Percentiles rank a stretch among this genome's conserved stretches.
Evolutionary conservation across 2,113 vertebrate species (phyloP).

Genomic region (Leucopsar rothschildi): DNA sequence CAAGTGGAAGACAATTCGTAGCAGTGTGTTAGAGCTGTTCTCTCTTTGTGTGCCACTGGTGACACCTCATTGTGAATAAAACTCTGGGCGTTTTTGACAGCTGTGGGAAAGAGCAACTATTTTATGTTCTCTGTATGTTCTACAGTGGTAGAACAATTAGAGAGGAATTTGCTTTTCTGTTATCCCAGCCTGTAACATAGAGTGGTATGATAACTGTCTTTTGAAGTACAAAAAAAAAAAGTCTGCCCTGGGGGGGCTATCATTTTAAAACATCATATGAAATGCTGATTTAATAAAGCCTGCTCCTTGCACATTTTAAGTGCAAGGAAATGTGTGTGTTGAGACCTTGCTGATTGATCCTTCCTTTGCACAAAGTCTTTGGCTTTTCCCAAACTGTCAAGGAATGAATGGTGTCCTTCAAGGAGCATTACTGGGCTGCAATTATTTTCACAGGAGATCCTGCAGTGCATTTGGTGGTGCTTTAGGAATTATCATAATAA

Average conservation of each 20-base stretch:
- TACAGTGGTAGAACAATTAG: neutral
- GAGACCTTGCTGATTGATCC: constrained; percentile 43
- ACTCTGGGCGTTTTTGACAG: neutral
- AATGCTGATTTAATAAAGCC: constrained; percentile 28
- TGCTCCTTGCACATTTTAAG: neutral
- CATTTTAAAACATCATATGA: neutral
- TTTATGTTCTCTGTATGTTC: neutral
- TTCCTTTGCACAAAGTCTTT: constrained; percentile 26
- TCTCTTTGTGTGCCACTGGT: neutral
- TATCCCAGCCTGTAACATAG: neutral
- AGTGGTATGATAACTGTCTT: neutral
- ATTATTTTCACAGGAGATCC: constrained; percentile 4
- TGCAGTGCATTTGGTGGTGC: neutral
- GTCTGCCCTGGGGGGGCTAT: neutral
- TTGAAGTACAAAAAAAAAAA: neutral
- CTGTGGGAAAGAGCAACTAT: neutral
- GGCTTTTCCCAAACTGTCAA: neutral
- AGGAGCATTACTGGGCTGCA: neutral
- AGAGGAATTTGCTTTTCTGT: neutral
- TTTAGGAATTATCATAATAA: neutral
- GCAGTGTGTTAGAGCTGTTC: neutral
- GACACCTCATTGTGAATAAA: neutral
- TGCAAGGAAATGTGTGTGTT: neutral
- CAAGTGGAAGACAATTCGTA: neutral
- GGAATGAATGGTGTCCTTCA: constrained; percentile 15